Conservation (phyloP, 2,113 vertebrate species). For the Phalacrocorax brasilianus region DNA sequence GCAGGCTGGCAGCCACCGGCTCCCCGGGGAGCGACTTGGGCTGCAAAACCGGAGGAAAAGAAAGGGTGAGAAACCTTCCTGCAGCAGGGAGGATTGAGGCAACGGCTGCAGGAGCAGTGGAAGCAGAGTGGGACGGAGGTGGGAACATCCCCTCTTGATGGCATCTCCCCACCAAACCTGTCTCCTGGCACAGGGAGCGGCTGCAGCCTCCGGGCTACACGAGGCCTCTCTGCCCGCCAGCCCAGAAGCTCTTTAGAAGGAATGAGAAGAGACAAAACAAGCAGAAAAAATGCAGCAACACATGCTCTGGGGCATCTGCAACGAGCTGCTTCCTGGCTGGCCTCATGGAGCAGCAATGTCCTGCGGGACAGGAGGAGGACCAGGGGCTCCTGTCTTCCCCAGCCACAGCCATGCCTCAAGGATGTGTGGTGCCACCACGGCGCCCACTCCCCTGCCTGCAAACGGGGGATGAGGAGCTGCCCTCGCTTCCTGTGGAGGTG, state of each 20-base stretch:
- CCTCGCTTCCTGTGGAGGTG: background rate
- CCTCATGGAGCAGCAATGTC: background rate
- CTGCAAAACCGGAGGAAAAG: background rate
- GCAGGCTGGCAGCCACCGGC: background rate
- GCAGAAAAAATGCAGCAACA: background rate
- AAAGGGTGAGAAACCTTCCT: background rate
- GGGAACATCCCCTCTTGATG: background rate
- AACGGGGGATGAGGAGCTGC: background rate
- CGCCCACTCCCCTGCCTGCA: too few relatives aligned
- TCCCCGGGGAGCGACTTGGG: accelerated
- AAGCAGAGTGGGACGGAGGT: background rate
- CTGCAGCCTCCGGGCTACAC: accelerated
- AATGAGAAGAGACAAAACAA: background rate
- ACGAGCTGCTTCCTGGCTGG: background rate
- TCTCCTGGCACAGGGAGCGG: accelerated
- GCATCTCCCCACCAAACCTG: background rate
- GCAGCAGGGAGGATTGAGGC: background rate
- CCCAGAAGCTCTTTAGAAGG: background rate
- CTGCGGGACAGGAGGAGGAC: background rate
- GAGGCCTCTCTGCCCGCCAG: background rate
- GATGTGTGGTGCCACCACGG: accelerated
- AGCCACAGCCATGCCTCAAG: background rate
- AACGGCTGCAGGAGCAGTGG: background rate
- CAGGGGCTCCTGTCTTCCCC: accelerated
- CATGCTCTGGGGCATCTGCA: background rate